Evolutionary conservation across 1,140 invertebrate genomes (phyloP).

Genomic region (Bombus cullumanus): DNA sequence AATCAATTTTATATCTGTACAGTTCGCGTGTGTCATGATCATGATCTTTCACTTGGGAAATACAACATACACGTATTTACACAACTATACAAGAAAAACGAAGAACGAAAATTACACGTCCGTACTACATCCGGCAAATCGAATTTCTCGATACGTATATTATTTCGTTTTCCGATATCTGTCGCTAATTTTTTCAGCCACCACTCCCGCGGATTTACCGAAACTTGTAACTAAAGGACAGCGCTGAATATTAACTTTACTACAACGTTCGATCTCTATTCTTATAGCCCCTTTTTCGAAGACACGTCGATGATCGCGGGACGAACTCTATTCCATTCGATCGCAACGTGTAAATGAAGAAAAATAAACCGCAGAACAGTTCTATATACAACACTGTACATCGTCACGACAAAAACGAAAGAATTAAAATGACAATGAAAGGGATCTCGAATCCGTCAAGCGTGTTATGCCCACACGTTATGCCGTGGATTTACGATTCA

Average conservation of each 20-base stretch:
- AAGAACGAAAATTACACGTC: not conserved
- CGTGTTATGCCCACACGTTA: not conserved
- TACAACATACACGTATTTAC: conserved; percentile 33
- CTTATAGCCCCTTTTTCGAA: conserved; percentile 9
- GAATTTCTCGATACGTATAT: conserved; percentile 1
- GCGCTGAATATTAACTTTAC: not conserved
- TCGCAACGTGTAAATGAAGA: conserved; percentile 20
- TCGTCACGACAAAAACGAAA: conserved; percentile 5
- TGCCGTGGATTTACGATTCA: not conserved
- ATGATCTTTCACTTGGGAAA: conserved; percentile 22
- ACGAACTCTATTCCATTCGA: conserved; percentile 1
- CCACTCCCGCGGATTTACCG: not conserved
- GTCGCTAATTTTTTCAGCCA: not conserved
- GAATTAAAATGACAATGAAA: not conserved
- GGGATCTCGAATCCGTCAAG: not conserved
- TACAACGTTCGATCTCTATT: not conserved
- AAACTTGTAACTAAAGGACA: not conserved
- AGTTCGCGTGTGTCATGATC: not conserved
- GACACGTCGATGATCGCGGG: not conserved
- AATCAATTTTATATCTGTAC: conserved; percentile 34
- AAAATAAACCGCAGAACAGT: conserved; percentile 23
- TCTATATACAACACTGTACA: conserved; percentile 68
- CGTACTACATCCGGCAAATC: conserved; percentile 10
- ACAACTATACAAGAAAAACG: conserved; percentile 33
- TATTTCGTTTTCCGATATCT: not conserved